Base-by-base conservation (phyloP, 2,888 invertebrate species). In the Ormyrus labotus region DNA sequence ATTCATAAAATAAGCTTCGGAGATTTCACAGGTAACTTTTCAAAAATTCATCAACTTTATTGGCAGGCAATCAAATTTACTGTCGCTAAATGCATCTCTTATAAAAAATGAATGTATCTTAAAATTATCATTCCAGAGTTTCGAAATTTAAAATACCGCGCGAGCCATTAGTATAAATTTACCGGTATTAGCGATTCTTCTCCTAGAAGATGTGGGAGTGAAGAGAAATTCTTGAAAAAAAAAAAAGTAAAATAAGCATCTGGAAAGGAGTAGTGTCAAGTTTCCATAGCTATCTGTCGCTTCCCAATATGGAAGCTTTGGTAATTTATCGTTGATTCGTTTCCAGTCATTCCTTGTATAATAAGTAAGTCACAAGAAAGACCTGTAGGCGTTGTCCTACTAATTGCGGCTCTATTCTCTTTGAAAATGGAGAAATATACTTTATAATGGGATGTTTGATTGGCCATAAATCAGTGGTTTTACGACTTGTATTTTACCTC, bases 141-240 rank as follows among this genome's bases (percentile, higher is more conserved):
- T 34, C 34, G 34, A 34, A 34, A 34, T 34, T 34, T 2, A 34
- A 34, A 34, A 34, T 34, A 34, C 34, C 34, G 4, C 34, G 19
- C 34, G 34, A 34, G 34, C 34, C 34, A 34, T 2, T 34, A 34
- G 34, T 34, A 34, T 34, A 34, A 34, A 34, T 34, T 34, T 34
- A 34, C 34, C 34, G 34, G 34, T 4, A 34, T 34, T 34, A 34
- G 34, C 34, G 34, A 34, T 34, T 34, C 34, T 63, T 48, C 45
- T 47, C 51, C 10, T 19, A n/a, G 57, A 19, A 0, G 13, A 53
- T 13, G 68, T 68, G 50, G 61, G 60, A 53, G 60, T 53, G 2
- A 55, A 55, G 47, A 67, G 72, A 67, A 61, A 68, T 67, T 67
- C n/a, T 11, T 9, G 10, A 47, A 47, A 58, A 63, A 68, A 68